Base-by-base conservation (phyloP, 2,113 vertebrate species). In the Panthera leo region DNA sequence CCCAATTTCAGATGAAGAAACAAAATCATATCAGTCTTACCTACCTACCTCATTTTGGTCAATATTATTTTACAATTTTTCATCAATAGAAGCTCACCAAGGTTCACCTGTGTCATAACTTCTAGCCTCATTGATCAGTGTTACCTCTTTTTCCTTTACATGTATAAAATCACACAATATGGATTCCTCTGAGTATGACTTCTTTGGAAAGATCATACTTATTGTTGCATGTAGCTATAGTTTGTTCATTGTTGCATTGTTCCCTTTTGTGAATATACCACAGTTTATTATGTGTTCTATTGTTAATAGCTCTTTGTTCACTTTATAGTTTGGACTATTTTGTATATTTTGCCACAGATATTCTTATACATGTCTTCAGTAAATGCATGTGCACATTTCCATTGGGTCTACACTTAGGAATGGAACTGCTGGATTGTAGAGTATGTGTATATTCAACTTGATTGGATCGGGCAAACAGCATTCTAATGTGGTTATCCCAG, bases 301-400 rank as follows among this genome's bases (percentile, higher is more conserved):
- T 92, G n/a, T 39, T 71, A 25, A 55, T 83, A 80, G 4, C 13
- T 15, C 27, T 76, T 95, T 83, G 13, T 48, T 51, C 85, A 48
- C n/a, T 65, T 88, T 76, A 78, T 91, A 48, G 27, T 16, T 58
- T 45, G 25, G 65, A 14, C 14, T 82, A 88, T 23, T 94, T 84
- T 76, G 75, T 95, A 68, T 79, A 95, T 55, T 86, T 94, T 84
- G 12, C 63, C 42, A 27, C 48, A 86, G 0, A 21, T 78, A 89
- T 34, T 83, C 29, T 71, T 95, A 21, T 79, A 2, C 7, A 73
- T 34, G 21, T 31, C 27, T 82, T 92, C 90, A 75, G 34, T 80
- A 90, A 88, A 36, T 29, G 63, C 31, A 31, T 29, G 15, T 27
- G 45, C 23, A 51, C 9, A 78, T 75, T 78, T 90, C 48, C 16